A percentile compares a stretch with the other conserved stretches of the same genome.
Conservation (phyloP, 92 coral and sea anemone species). For the Pocillopora grandis region DNA sequence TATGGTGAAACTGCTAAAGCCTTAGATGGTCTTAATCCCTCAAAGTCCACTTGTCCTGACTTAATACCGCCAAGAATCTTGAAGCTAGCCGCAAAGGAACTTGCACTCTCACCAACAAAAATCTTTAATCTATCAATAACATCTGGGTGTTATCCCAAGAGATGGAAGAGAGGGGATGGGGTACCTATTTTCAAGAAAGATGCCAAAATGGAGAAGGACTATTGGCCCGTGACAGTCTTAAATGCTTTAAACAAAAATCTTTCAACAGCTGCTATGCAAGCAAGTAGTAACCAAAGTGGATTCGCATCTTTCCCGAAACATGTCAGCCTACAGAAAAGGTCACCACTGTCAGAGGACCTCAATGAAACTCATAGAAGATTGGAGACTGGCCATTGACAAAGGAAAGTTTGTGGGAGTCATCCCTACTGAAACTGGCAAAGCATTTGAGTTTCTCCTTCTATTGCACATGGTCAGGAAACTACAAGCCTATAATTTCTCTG, state of each 20-base stretch:
- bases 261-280: neutral
- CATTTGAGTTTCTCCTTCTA: constrained; percentile 26
- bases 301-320: no score
- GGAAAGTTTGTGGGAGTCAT: constrained; percentile 5
- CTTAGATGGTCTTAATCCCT: constrained; percentile 18
- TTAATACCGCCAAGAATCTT: constrained; percentile 21
- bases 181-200: constrained; percentile 1
- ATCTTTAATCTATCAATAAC: constrained; percentile 16
- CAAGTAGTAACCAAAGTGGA: neutral
- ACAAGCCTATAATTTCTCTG: constrained; percentile 32
- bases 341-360: neutral
- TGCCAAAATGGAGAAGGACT: neutral
- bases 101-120: constrained; percentile 17
- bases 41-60: constrained; percentile 41
- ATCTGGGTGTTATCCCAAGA: neutral
- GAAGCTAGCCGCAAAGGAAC: constrained; percentile 30
- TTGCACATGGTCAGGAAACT: constrained; percentile 19
- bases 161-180: constrained; percentile 20
- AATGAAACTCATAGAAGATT: constrained; percentile 32
- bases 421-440: neutral
- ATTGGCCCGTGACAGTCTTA: neutral
- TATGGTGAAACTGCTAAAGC: constrained; percentile 16
- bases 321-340: no score
- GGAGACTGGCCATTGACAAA: constrained; percentile 32
- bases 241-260: neutral